Conservation (phyloP, 2,888 invertebrate genomes). For the Agrochola litura region DNA sequence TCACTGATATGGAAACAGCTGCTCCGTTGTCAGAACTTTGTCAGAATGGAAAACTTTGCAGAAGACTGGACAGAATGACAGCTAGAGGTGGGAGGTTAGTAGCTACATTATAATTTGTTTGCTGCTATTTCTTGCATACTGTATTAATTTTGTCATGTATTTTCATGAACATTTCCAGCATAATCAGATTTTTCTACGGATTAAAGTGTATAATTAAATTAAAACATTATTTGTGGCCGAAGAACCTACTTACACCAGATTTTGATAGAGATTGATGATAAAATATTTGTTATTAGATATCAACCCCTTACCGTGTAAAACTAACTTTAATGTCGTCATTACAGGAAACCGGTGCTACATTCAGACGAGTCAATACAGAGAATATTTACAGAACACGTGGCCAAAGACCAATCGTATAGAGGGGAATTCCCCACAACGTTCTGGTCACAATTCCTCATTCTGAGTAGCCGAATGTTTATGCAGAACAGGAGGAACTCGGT, state of each 20-base stretch:
- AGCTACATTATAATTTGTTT: neutral
- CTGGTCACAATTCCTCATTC: conserved; percentile 88
- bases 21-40: conserved; percentile 84
- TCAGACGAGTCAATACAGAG: conserved; percentile 86
- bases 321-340: conserved; percentile 21
- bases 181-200: neutral
- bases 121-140: neutral
- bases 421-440: conserved; percentile 90
- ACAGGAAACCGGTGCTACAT: conserved; percentile 84
- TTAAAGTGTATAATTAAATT: neutral
- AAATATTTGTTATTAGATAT: neutral
- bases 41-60: conserved; percentile 84
- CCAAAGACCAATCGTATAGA: conserved; percentile 83
- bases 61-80: conserved; percentile 80
- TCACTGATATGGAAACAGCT: conserved; percentile 74
- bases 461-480: conserved; percentile 88
- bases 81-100: conserved; percentile 81
- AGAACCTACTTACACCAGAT: neutral
- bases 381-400: conserved; percentile 86
- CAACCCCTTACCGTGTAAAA: neutral
- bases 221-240: neutral
- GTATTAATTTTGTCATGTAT: neutral
- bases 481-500: conserved; percentile 90
- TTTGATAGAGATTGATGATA: neutral
- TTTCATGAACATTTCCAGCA: neutral